These are phyloP conservation scores for Eupithecia exiguata DNA, from an alignment of 2,888 invertebrate species.

Conservation along the genomic window DNA sequence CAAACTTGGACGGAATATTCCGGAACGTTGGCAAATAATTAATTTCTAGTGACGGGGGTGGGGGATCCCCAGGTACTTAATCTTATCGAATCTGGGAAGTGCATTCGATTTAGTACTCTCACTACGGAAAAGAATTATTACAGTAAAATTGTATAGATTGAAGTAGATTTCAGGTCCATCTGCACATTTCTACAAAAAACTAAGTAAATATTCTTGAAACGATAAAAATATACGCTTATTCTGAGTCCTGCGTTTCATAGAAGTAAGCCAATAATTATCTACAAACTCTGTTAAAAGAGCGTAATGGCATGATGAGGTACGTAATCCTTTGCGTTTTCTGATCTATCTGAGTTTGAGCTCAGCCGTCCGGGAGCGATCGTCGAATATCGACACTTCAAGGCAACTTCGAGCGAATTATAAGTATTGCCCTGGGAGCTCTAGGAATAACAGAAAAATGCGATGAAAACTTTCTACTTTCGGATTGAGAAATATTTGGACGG, in stretches of 20 bases:
- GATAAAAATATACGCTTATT: background rate
- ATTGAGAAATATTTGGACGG: background rate
- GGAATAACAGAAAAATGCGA: constrained; percentile 40
- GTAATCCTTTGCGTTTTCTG: background rate
- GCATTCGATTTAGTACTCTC: background rate
- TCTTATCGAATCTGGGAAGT: constrained; percentile 3
- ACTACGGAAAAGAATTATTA: background rate
- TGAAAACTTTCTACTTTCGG: constrained; percentile 18
- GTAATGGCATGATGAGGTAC: background rate
- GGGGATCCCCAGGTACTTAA: background rate
- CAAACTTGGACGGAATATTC: constrained; percentile 7
- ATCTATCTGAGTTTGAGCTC: constrained; percentile 5
- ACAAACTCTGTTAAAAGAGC: background rate
- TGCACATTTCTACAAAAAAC: background rate
- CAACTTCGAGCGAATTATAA: constrained; percentile 17
- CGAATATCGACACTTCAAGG: constrained; percentile 39
- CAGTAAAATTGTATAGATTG: background rate
- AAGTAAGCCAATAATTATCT: background rate
- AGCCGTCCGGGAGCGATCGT: constrained; percentile 18
- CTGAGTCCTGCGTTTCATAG: background rate
- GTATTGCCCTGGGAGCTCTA: constrained; percentile 32
- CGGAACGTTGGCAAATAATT: constrained; percentile 11
- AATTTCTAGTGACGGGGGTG: constrained; percentile 1
- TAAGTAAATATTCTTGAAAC: background rate
- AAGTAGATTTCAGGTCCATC: background rate